Base-by-base conservation (phyloP, 2,113 vertebrate species). In the Elephantulus edwardii region DNA sequence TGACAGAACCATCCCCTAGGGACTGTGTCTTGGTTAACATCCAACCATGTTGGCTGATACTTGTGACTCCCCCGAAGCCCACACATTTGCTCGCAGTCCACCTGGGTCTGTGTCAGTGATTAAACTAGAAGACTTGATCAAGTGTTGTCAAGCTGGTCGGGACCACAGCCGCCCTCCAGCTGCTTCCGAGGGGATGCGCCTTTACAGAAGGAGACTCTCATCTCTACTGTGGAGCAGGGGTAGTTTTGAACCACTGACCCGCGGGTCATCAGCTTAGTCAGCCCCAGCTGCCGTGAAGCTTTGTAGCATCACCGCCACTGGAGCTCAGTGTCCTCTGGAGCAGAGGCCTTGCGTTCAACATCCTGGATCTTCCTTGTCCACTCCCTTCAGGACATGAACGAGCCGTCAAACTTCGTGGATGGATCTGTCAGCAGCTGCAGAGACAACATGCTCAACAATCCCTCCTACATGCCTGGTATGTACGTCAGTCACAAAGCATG, bases 401-500 rank as follows among this genome's bases (percentile, higher is more conserved):
- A 99, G 86, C 99, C 99, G 3, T 97, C 98, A 48, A 98, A 97
- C 95, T 99, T 99, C 94, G 95, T 98, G 56, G 93, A 98, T 16
- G 99, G 98, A 0, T 98, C 99, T 33, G 96, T 98, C 20, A 93
- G 1, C 8, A 98, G 93, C 8, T 98, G 98, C 17, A 90, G 11
- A 1, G 13, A 93, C 20, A 0, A 90, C 0, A 64, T 75, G n/a
- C 95, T 98, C 12, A 98, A 98, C 30, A 33, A 83, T 0, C 99
- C 98, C 35, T 98, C 98, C 0, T 99, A 99, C 44, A 97, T 99
- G 97, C 99, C 99, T 93, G 0, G 99, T 99, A 98, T 98, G 98
- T 94, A 90, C 79, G 52, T 60, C 58, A 26, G 58, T 60, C 58
- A 22, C 22, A 24, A 60, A 26, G 24, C 58, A 22, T 28, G 58